Base-by-base conservation (phyloP, 2,113 vertebrate species). In the Syngnathus scovelli region DNA sequence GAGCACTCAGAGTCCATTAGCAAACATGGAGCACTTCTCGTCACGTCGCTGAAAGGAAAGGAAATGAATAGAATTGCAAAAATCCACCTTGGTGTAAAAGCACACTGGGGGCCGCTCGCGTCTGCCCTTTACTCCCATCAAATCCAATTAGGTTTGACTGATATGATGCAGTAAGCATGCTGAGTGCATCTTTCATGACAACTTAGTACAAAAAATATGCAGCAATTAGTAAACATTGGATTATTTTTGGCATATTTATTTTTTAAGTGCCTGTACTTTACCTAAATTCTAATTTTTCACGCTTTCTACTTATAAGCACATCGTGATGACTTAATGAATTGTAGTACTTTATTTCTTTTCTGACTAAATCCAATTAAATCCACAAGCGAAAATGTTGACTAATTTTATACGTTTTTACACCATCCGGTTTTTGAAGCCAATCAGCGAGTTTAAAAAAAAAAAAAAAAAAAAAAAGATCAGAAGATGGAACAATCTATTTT, bases 61-160 rank as follows among this genome's bases (percentile, higher is more conserved):
- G 77, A 75, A 62, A 76, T 19, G 72, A 69, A 82, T 67, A 71
- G 49, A 77, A 74, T 58, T 72, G 68, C 72, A 61, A 44, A 66
- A 66, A 55, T 11, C 52, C 21, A 23, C 21, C 52, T 23, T 8
- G 9, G 59, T 61, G 38, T 21, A 61, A 61, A 41, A 7, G 38
- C 11, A 41, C 69, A 67, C 39, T 19, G 37, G 69, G 69, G 27
- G 59, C 19, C 19, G 19, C 39, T 61, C 7, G 7, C 23, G 59
- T n/a, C 38, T 39, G 59, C 37, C 18, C 59, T 38, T 61, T 39
- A 21, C 52, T 61, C 15, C 10, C 38, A 21, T 61, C 37, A 21
- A 61, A 61, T 19, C 58, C 36, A 38, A 61, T 41, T 13, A 43
- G 19, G 19, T 41, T 19, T 41, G 38, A 61, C 37, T 61, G 4